Conservation (phyloP, 1,140 invertebrate species). For the Dufourea novaeangliae region DNA sequence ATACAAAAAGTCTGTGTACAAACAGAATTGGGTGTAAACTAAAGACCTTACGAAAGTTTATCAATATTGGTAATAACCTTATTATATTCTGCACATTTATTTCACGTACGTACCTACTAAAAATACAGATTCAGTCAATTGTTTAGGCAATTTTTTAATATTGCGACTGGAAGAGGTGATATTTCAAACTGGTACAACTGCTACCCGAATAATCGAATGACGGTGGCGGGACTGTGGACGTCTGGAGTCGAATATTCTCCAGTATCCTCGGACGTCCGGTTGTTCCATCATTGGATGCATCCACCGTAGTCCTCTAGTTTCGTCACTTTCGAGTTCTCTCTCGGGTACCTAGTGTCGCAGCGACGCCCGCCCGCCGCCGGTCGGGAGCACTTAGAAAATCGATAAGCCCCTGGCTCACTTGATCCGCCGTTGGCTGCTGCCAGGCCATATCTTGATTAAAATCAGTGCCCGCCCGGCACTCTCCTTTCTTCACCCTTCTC, state of each 20-base stretch:
- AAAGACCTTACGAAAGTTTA: too few species aligned
- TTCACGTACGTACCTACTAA: too few species aligned
- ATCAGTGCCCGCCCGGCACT: slow-evolving; percentile 77
- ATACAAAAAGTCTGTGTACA: too few species aligned
- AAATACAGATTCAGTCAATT: too few species aligned
- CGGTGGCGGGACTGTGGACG: too few species aligned
- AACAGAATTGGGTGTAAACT: too few species aligned
- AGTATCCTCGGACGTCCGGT: neutral
- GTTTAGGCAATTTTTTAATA: neutral
- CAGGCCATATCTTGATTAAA: slow-evolving; percentile 82
- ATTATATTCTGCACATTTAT: too few species aligned
- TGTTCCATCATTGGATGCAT: neutral
- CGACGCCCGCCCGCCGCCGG: slow-evolving; percentile 60
- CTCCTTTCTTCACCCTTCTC: slow-evolving; percentile 68
- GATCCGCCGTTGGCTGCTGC: slow-evolving; percentile 77
- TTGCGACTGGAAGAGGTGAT: neutral
- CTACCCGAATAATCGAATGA: neutral
- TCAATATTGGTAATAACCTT: too few species aligned
- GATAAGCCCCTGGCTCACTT: slow-evolving; percentile 76
- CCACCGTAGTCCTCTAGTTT: neutral
- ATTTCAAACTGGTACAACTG: neutral
- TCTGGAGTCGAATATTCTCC: neutral
- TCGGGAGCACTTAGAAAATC: slow-evolving; percentile 80
- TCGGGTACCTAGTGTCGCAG: slow-evolving; percentile 47
- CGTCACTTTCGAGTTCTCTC: slow-evolving; percentile 69